phyloP scores from a whole-genome alignment of 1,140 invertebrate genomes.

The Drosophila santomea region DNA sequence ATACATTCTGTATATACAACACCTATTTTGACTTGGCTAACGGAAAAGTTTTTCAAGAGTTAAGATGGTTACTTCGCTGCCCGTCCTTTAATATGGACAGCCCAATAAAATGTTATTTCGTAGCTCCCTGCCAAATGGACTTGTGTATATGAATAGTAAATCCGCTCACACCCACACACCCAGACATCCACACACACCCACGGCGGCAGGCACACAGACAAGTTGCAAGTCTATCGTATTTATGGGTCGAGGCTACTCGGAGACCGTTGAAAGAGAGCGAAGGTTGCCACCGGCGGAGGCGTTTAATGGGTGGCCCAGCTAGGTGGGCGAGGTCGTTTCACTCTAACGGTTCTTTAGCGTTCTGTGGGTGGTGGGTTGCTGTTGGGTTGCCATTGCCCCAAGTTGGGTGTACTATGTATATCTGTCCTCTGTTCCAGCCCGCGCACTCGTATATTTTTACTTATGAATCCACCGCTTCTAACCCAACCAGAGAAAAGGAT shows the following conservation, averaged over 20 bases:
- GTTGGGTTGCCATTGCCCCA: background rate
- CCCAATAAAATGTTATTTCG: slow-evolving; percentile 33
- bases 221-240: slow-evolving; percentile 50
- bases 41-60: background rate
- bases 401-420: slow-evolving; percentile 11
- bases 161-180: slow-evolving; percentile 3
- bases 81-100: background rate
- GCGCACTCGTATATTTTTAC: slow-evolving; percentile 20
- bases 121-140: slow-evolving; percentile 35
- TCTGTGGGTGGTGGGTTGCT: background rate
- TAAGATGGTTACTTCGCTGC: background rate
- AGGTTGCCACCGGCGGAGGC: slow-evolving; percentile 49
- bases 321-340: slow-evolving; percentile 60
- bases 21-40: too few species aligned
- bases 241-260: slow-evolving; percentile 76
- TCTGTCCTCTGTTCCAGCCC: slow-evolving; percentile 13
- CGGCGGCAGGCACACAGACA: slow-evolving; percentile 13
- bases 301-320: slow-evolving; percentile 54
- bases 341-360: slow-evolving; percentile 16
- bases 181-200: too few species aligned
- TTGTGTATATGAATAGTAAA: slow-evolving; percentile 25
- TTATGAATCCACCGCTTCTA: slow-evolving; percentile 22
- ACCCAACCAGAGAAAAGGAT: background rate
- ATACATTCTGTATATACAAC: too few species aligned
- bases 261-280: slow-evolving; percentile 58